Evolutionary conservation across 92 coral and sea anemone species (phyloP), one percentile per base, ranked within the genome.

Genomic region (Diadumene lineata): DNA sequence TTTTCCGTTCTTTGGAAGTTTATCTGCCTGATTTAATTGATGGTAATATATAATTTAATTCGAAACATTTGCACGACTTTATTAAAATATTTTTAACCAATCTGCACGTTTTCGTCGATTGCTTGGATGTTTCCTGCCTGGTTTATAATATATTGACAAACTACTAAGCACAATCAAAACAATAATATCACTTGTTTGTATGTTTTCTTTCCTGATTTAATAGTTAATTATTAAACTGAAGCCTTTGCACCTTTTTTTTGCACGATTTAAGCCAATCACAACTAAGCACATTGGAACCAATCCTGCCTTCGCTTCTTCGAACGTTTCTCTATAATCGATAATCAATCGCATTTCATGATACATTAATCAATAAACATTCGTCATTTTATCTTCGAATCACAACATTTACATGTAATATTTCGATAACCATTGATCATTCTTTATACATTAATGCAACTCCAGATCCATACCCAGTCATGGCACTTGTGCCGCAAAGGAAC

Each of bases 141-240:
- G n/a, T n/a, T n/a, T n/a, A n/a, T n/a, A n/a, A n/a, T n/a, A n/a
- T n/a, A n/a, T n/a, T n/a, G n/a, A 38, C 48, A 4, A 38, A 70
- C 66, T 66, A 72, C 77, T 31, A 72, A 22, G 34, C 75, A 31
- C 75, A 33, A 43, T 16, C 64, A 58, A 58, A n/a, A n/a, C 26
- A 58, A n/a, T 7, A 31, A 26, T 46, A 28, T 31, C 63, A 46
- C 53, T 30, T 51, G 62, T 28, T 17, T 51, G 27, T 44, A 23
- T 38, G 48, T 44, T 34, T 50, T 10, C 19, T 32, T 50, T 13
- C 62, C 29, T 8, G 75, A 70, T 56, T 70, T 30, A 1, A 26
- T 38, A 38, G 48, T 4, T 38, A 38, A 13, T 38, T 38, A 38
- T 4, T 38, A 13, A 38, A 4, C 48, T 4, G 13, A 38, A 4